Base-by-base conservation (phyloP, 2,113 vertebrate genomes). In the Bubo scandiacus region DNA sequence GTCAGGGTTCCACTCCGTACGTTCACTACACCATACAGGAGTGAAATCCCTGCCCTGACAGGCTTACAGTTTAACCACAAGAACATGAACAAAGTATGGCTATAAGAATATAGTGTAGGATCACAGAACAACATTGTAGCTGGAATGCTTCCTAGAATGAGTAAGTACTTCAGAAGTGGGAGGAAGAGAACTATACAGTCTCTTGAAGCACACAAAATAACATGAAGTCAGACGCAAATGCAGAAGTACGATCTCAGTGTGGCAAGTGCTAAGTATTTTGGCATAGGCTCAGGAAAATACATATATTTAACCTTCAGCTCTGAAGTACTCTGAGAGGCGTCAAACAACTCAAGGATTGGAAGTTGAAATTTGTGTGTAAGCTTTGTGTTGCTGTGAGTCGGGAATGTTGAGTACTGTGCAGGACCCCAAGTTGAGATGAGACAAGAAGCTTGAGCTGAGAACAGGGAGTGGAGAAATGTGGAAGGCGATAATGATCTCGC, bases 71-170 rank as follows among this genome's bases (percentile, higher is more conserved):
- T 84, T 91, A 96, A 97, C 94, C 96, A 92, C 95, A 96, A 90
- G 75, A 92, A 91, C 82, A 79, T 15, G 87, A 97, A 93, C 82
- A 88, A 92, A 94, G 78, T 51, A 88, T 2, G 59, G 84, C 74
- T 91, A 45, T 90, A 90, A 83, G 95, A 95, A 85, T 63, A 67
- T 49, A 90, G 54, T 52, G 78, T 17, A 95, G 96, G 92, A 96
- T 94, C 92, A 95, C 81, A 97, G 92, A 95, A 88, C 77, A 95
- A 80, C 45, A 16, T 29, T 11, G 87, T 68, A 91, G 58, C 70
- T 97, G 93, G 94, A 97, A 95, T 89, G 81, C 70, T 95, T 97
- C 91, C 95, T 94, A 94, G 87, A 93, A 94, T 95, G 95, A 97
- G 84, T 95, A 95, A 84, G 92, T 94, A 80, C 83, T 92, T 97